These are phyloP conservation scores for Coracias cyanogaster DNA, from an alignment of 2,797 vertebrate species.

Conservation along the genomic window DNA sequence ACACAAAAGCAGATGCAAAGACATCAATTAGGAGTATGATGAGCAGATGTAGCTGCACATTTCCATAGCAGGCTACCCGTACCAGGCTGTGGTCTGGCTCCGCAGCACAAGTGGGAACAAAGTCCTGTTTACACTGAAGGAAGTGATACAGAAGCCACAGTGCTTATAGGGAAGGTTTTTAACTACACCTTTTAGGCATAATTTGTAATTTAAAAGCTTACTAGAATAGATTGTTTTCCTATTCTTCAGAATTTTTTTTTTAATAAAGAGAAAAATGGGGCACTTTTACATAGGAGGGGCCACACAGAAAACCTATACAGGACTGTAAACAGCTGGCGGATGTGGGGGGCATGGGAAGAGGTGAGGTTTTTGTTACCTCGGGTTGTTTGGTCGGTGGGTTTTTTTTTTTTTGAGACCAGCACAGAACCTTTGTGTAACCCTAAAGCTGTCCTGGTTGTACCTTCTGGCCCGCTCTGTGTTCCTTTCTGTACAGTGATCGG, in stretches of 20 bases:
- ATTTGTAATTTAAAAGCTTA: background rate
- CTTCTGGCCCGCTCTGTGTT: background rate
- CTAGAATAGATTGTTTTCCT: background rate
- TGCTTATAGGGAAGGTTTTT: background rate
- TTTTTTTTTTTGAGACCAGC: background rate
- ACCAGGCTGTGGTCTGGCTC: background rate
- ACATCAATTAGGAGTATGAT: background rate
- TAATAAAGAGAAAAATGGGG: background rate
- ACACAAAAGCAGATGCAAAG: background rate
- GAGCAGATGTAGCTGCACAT: background rate
- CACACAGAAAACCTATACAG: background rate
- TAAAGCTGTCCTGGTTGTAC: background rate
- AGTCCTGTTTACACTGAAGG: background rate
- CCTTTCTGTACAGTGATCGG: background rate
- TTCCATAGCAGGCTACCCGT: rapidly evolving
- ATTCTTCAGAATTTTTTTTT: background rate
- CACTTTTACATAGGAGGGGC: background rate
- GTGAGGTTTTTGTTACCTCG: background rate
- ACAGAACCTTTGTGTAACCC: background rate
- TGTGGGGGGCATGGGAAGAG: background rate
- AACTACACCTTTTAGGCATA: background rate
- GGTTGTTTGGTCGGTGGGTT: no score
- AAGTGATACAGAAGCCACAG: background rate
- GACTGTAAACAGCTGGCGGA: background rate
- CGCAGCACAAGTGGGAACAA: background rate